A percentile compares a stretch with the other conserved stretches of the same genome.
These are phyloP conservation scores for Lochmaea capreae DNA, from an alignment of 2,888 invertebrate genomes.

Conservation along the genomic window DNA sequence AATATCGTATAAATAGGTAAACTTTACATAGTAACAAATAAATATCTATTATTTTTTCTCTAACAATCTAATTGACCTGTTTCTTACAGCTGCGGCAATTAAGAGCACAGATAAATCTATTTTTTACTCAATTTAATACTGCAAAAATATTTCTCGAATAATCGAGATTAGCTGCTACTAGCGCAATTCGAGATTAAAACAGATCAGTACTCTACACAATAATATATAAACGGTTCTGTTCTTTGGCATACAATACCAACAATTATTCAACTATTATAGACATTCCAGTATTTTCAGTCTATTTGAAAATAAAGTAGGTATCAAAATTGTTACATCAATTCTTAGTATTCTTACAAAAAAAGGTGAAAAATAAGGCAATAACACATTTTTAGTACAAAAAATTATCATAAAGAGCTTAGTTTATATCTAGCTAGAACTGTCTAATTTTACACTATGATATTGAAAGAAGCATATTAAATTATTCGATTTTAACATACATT, in stretches of 20 bases:
- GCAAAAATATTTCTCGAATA: conserved; percentile 23
- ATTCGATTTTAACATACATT: no score
- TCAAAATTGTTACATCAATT: neutral
- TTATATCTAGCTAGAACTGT: no score
- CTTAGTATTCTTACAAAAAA: no score
- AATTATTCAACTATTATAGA: neutral
- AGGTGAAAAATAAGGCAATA: no score
- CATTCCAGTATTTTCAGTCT: neutral
- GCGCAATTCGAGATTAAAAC: conserved; percentile 27
- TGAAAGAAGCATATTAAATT: no score
- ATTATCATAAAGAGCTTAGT: no score
- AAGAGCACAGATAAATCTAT: conserved; percentile 14
- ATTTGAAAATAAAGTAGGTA: neutral
- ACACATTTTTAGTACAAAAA: no score
- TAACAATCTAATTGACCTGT: conserved; percentile 40
- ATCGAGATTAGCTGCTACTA: conserved; percentile 25
- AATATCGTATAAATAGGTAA: conserved; percentile 38
- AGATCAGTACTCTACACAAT: conserved; percentile 13
- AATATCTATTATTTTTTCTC: conserved; percentile 29
- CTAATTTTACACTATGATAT: no score
- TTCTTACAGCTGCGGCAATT: conserved; percentile 30
- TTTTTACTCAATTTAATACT: conserved; percentile 24
- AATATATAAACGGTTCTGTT: conserved; percentile 15
- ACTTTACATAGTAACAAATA: conserved; percentile 39
- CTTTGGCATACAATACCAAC: conserved; percentile 28